A percentile compares a stretch with the other conserved stretches of the same genome.
phyloP scores from a whole-genome alignment of 1,140 invertebrate species.

The Trachelipus rathkii region DNA sequence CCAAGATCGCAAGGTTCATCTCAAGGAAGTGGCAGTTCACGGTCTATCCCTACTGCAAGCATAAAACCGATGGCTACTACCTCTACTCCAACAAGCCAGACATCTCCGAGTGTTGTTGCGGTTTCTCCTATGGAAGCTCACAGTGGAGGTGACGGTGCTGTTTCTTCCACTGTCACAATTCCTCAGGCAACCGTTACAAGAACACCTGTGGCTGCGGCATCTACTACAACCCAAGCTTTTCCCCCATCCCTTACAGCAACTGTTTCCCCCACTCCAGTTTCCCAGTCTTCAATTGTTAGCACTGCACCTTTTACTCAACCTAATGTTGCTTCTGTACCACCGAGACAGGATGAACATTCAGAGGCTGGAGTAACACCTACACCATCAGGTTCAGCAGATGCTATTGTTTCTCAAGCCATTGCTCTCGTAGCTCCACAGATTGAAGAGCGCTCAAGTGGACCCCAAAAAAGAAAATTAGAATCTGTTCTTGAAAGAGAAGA shows the following conservation, averaged over 20 bases:
- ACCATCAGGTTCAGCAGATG: conserved; percentile 33
- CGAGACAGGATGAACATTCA: conserved; percentile 24
- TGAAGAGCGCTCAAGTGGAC: background rate
- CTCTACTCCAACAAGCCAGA: conserved; percentile 52
- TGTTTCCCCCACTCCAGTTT: conserved; percentile 32
- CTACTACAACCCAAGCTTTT: conserved; percentile 42
- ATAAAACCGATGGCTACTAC: conserved; percentile 81
- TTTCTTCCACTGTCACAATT: conserved; percentile 46
- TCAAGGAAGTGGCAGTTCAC: conserved; percentile 46
- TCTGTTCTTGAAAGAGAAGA: background rate
- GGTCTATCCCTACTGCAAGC: conserved; percentile 77
- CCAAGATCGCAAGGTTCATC: conserved; percentile 50
- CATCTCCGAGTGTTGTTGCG: conserved; percentile 38
- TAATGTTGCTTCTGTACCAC: conserved; percentile 45
- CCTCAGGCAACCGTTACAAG: conserved; percentile 44
- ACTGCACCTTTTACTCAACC: conserved; percentile 39
- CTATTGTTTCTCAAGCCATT: conserved; percentile 43
- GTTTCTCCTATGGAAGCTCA: conserved; percentile 43
- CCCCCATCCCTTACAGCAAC: conserved; percentile 45
- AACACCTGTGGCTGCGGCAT: conserved; percentile 32
- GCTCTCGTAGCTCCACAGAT: conserved; percentile 35
- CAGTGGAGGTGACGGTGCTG: conserved; percentile 42
- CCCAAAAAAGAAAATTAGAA: background rate
- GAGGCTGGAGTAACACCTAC: conserved; percentile 17
- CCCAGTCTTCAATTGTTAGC: conserved; percentile 22